phyloP scores from a whole-genome alignment of 2,888 invertebrate genomes.

The Trichopria drosophilae region DNA sequence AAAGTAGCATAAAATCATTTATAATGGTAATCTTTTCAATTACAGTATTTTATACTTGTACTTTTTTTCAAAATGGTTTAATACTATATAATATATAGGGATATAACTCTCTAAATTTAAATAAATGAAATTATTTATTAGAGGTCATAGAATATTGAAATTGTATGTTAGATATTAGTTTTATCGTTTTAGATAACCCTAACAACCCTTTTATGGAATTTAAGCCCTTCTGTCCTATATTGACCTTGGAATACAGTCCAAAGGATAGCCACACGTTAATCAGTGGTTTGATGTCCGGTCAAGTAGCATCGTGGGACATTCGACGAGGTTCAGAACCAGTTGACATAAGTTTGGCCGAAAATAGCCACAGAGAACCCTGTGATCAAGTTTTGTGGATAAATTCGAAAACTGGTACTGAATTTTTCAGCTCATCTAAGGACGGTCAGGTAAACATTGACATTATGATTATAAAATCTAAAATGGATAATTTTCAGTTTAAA shows the following conservation, averaged over 20 bases:
- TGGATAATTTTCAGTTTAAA: background rate
- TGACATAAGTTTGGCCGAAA: conserved; percentile 76
- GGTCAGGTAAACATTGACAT: too few species aligned
- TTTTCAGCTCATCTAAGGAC: conserved; percentile 91
- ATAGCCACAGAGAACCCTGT: conserved; percentile 86
- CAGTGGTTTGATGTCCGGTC: conserved; percentile 54
- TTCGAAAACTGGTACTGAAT: conserved; percentile 92
- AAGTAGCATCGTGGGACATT: conserved; percentile 78
- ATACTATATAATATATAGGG: too few species aligned
- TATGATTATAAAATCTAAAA: background rate
- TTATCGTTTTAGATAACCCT: conserved; percentile 49
- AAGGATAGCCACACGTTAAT: conserved; percentile 53
- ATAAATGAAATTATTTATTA: too few species aligned
- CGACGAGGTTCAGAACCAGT: conserved; percentile 81
- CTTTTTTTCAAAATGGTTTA: too few species aligned
- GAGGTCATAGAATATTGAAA: too few species aligned
- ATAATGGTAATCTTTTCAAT: too few species aligned
- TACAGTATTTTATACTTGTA: too few species aligned
- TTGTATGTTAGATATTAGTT: too few species aligned
- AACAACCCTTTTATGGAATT: conserved; percentile 51
- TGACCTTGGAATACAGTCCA: conserved; percentile 53
- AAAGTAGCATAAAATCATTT: too few species aligned
- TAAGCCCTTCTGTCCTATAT: conserved; percentile 50
- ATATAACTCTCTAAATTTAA: too few species aligned
- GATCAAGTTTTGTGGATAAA: conserved; percentile 88